A percentile compares a stretch with the other conserved stretches of the same genome.
Conservation (phyloP, 1,140 invertebrate genomes). For the Melanaphis sacchari region DNA sequence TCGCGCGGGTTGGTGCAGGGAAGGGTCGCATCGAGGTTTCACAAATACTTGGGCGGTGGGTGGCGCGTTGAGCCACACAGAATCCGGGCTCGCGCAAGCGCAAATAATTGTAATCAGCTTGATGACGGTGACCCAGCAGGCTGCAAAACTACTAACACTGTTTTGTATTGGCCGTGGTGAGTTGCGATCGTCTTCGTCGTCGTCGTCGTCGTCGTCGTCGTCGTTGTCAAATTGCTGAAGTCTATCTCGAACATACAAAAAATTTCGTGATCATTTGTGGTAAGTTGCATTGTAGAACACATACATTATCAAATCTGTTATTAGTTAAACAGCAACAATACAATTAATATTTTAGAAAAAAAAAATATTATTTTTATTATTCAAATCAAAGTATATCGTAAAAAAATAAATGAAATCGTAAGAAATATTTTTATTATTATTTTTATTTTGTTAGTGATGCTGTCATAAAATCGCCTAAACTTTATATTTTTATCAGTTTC, state of each 20-base stretch:
- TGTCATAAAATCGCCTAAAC: too few relatives aligned
- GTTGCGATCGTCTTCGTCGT: background rate
- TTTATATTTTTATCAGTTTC: too few relatives aligned
- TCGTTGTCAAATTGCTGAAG: background rate
- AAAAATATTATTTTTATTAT: background rate
- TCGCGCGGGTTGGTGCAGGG: too few relatives aligned
- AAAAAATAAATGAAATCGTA: background rate
- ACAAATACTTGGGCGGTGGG: background rate
- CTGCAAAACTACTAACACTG: background rate
- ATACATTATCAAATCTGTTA: too few relatives aligned
- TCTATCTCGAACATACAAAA: background rate
- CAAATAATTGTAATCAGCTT: background rate
- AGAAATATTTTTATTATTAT: background rate
- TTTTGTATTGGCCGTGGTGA: background rate
- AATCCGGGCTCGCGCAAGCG: background rate
- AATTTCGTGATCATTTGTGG: background rate
- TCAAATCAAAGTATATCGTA: background rate
- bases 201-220: background rate
- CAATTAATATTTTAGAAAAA: background rate
- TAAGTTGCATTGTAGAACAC: background rate
- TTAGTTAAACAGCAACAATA: background rate
- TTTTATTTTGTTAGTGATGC: too few relatives aligned
- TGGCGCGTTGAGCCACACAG: background rate
- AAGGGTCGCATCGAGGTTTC: background rate
- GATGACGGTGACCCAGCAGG: background rate